Evolutionary conservation across 2,888 invertebrate species (phyloP).

Genomic region (Boloria selene): DNA sequence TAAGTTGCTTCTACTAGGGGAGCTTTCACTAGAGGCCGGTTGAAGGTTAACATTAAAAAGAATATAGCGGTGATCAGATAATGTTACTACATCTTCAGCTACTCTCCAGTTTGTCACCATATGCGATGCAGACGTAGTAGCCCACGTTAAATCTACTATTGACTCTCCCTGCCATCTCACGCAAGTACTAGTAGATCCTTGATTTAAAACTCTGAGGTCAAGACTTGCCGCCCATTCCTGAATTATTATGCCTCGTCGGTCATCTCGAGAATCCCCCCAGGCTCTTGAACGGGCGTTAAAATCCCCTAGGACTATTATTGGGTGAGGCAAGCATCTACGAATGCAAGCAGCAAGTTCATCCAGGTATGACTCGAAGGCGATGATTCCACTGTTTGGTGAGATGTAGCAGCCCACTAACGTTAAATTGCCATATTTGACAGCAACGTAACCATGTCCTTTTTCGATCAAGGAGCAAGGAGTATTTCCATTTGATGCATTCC

Average conservation of each 20-base stretch:
- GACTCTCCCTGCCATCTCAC: constrained; percentile 43
- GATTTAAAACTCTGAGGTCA: constrained; percentile 29
- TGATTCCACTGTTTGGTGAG: constrained; percentile 27
- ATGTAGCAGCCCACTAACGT: constrained; percentile 30
- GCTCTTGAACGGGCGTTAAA: constrained; percentile 30
- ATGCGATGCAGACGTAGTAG: constrained; percentile 21
- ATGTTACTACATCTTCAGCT: constrained; percentile 30
- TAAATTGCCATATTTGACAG: constrained; percentile 23
- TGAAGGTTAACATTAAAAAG: constrained; percentile 16
- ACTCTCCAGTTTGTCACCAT: constrained; percentile 27
- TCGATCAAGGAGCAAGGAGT: constrained; percentile 10
- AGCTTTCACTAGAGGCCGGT: too few species aligned
- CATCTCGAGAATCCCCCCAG: constrained; percentile 24
- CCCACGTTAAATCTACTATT: constrained; percentile 37
- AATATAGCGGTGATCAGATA: constrained; percentile 34
- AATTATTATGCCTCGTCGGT: constrained; percentile 14
- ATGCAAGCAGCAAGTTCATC: constrained; percentile 21
- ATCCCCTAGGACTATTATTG: constrained; percentile 27
- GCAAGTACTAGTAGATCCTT: constrained; percentile 35
- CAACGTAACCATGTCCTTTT: constrained; percentile 22
- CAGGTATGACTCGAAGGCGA: constrained; percentile 23
- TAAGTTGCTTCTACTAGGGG: too few species aligned
- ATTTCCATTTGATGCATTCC: constrained; percentile 1
- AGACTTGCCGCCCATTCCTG: constrained; percentile 32
- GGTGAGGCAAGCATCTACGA: constrained; percentile 18